phyloP scores from a whole-genome alignment of 2,888 invertebrate genomes.

The Rotaria sp. region DNA sequence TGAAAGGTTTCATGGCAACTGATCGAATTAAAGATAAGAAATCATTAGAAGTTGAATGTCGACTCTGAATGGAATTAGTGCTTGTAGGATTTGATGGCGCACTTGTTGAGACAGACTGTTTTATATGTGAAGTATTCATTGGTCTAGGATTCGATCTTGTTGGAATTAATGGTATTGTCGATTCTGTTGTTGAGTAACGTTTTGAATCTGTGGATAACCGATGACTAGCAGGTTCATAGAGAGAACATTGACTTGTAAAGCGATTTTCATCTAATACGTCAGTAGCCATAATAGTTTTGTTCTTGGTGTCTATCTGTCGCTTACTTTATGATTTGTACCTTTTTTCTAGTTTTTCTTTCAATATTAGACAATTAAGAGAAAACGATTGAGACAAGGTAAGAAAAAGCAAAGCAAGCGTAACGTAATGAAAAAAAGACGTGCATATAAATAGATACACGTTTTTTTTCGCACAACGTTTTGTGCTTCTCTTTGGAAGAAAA shows the following conservation, averaged over 20 bases:
- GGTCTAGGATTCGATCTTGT: not conserved
- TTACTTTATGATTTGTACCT: not conserved
- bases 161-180: not conserved
- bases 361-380: not conserved
- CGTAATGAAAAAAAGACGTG: not conserved
- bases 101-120: not conserved
- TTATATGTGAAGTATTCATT: not conserved
- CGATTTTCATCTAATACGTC: not conserved
- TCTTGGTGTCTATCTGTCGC: not conserved
- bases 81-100: not conserved
- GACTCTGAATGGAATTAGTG: not conserved
- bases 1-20: not conserved
- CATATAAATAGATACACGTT: not conserved
- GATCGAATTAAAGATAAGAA: not conserved
- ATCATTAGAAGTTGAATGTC: slow-evolving; percentile 3
- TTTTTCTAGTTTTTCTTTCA: not conserved
- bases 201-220: not conserved
- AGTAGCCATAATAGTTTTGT: not conserved
- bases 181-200: not conserved
- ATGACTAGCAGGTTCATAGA: not conserved
- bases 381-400: not conserved
- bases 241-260: not conserved
- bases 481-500: not conserved
- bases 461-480: not conserved
- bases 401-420: slow-evolving; percentile 4